Base-by-base conservation (phyloP, 2,113 vertebrate genomes). In the Alethe castanea region DNA sequence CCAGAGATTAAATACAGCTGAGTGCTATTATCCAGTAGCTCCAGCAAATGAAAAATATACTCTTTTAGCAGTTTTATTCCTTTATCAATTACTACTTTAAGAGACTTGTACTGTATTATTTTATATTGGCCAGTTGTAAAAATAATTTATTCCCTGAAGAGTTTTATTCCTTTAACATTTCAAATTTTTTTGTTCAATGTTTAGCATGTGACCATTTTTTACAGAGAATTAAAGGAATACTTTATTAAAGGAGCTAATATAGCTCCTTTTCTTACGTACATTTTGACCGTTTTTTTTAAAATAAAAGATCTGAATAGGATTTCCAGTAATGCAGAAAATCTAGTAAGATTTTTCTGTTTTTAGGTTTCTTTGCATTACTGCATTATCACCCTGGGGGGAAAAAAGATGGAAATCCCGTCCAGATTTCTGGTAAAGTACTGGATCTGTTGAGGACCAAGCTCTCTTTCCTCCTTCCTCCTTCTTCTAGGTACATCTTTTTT, bases 71-170 rank as follows among this genome's bases (percentile, higher is more conserved):
- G 77, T 86, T 95, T 96, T 96, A 95, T 95, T 96, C 76, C 87
- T 97, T 97, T 95, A 96, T 94, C 88, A 96, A 92, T 96, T 96
- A 93, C 71, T 96, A 70, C 77, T 91, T 95, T 95, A 95, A 93
- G 74, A 96, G 69, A 52, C 57, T 96, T 87, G 74, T 44, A 92
- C 94, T 90, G 83, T 78, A 92, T 88, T 96, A 96, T 94, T 96
- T 96, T 97, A 94, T 97, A 97, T 96, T 94, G 95, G 90, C 90
- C 86, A 95, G 82, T 82, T 95, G 36, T 96, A 95, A 96, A 97
- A 95, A 92, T 89, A 95, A 95, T 95, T 92, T 95, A 95, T 91
- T 81, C 86, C 76, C 81, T 42, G 61, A 86, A 47, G 84, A 90
- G 62, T 95, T 94, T 95, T 94, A 93, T 70, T 90, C 93, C 82